Base-by-base conservation (phyloP, 2,113 vertebrate species). In the Petrocephalus zakoni region DNA sequence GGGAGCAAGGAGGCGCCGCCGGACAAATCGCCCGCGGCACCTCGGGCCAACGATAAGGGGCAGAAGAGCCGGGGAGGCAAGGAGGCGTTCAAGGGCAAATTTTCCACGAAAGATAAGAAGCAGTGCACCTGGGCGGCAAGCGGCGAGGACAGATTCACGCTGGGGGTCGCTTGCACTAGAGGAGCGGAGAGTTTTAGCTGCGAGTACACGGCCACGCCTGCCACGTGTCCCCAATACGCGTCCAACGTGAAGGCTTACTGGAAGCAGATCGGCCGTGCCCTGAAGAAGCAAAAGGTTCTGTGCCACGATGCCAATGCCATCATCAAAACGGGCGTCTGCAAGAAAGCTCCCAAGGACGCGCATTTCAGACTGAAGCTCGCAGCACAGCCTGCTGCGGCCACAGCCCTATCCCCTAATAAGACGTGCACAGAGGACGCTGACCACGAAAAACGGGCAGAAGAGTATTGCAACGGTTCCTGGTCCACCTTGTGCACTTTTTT, bases 401-500 rank as follows among this genome's bases (percentile, higher is more conserved):
- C 81, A 21, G 7, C 21, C 2, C 0, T 78, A n/a, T 1, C 47
- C 29, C 8, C 21, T 3, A 34, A 49, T 6, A 55, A 89, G 0
- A 58, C 51, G 2, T 95, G 95, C 92, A n/a, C 92, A 0, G 93
- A 93, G 58, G 89, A 93, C 87, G 89, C 91, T 5, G 93, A 95
- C 85, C 95, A 96, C 90, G 91, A 19, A 42, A 93, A 94, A 72
- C 90, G 88, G 2, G 97, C 97, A 0, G 90, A 96, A 87, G 96
- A 97, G 19, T 96, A 96, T 85, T 99, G 98, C 34, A 94, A 94
- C 49, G 92, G 95, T 61, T 61, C 93, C 0, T 97, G 97, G 92
- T 88, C 92, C 86, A 95, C 95, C 1, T 4, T 97, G 5, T 99
- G 98, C 92, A 87, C 91, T 0, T 97, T 98, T 55, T 92, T 99